Evolutionary conservation across 1,140 invertebrate species (phyloP), one percentile per base, ranked within the genome.

Genomic region (Trachymyrmex cornetzi): DNA sequence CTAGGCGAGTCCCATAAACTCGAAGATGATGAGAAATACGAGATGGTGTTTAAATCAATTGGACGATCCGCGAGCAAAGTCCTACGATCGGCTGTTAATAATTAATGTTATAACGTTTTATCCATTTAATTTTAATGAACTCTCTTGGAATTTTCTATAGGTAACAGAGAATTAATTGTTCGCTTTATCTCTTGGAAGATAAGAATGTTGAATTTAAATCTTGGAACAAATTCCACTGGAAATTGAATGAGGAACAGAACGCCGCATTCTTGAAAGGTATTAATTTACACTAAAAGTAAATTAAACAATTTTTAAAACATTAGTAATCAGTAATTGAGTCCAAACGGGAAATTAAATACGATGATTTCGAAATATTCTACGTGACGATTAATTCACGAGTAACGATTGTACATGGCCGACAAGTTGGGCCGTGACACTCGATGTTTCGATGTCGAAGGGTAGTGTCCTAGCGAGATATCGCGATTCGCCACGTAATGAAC

Each of bases 401-500:
- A 77, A 82, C 84, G 64, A 87, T 80, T 75, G 72, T 75, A 72
- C 79, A 88, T 24, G 30, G 38, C 44, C 80, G 80, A 66, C 85
- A 87, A 87, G 77, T 89, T 87, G 74, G 53, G 77, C n/a, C 64
- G 55, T 19, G 59, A 69, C 79, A 81, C 67, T 86, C 77, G 69
- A 85, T 84, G 87, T 87, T 59, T 85, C 24, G 67, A 87, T 71
- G 64, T 27, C 79, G 79, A 55, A 88, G 86, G 86, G 88, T 81
- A 79, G 85, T 75, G 85, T 74, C 19, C 72, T 77, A 67, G 38
- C 55, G 80, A 90, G 89, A 90, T 90, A 91, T 89, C 86, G 90
- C 91, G 88, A 89, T 89, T 90, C 88, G 79, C 85, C 79, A 64
- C 84, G 86, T 91, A 91, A 91, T 89, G 90, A 91, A 91, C 87